Evolutionary conservation across 1,140 invertebrate species (phyloP).

Genomic region (Drosophila tristis): DNA sequence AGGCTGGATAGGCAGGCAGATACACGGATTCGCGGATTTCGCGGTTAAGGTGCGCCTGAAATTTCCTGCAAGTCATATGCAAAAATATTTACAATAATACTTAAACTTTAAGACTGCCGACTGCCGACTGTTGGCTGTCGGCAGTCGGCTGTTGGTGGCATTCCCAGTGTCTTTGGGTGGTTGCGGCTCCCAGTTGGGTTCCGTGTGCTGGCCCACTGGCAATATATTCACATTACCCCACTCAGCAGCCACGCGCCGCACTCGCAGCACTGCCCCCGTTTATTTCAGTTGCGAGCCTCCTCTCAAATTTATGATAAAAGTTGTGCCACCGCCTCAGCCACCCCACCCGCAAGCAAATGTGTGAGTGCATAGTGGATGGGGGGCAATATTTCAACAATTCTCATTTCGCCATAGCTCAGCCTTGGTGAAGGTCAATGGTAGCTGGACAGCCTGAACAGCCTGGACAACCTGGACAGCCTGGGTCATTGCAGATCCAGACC

Average conservation of each 20-base stretch:
- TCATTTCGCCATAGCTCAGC: conserved; percentile 14
- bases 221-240: conserved; percentile 65
- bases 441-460: too few relatives aligned
- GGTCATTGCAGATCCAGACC: too few relatives aligned
- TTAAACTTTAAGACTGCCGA: neutral
- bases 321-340: conserved; percentile 24
- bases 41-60: too few relatives aligned
- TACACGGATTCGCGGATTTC: too few relatives aligned
- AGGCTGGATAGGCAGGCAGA: too few relatives aligned
- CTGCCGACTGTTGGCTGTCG: neutral
- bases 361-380: neutral
- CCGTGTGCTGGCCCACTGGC: conserved; percentile 1
- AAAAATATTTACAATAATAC: too few relatives aligned
- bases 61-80: too few relatives aligned
- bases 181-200: neutral
- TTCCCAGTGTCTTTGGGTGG: conserved; percentile 30
- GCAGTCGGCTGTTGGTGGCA: neutral
- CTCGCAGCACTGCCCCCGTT: conserved; percentile 3
- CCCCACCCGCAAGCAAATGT: neutral
- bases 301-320: conserved; percentile 73
- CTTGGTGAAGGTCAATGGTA: too few relatives aligned
- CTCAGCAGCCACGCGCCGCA: conserved; percentile 15
- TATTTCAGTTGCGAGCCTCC: conserved; percentile 18
- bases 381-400: conserved; percentile 24
- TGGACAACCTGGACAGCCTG: too few relatives aligned